Evolutionary conservation across 64 coral and sea anemone genomes (phyloP).

Genomic region (Anthopleura sola): DNA sequence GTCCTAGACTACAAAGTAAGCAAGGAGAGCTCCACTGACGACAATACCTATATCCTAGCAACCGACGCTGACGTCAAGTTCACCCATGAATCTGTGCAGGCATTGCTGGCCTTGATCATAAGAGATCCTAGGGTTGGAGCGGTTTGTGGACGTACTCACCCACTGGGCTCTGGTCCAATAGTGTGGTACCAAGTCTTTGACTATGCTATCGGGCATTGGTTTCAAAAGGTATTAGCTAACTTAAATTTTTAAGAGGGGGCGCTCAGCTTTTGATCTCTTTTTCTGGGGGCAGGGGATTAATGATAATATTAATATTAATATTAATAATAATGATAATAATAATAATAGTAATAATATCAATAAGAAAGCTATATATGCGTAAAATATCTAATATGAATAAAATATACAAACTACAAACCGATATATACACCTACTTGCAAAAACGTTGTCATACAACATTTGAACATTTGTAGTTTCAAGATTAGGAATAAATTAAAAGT

Average conservation of each 20-base stretch:
- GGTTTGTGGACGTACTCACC: constrained; percentile 87
- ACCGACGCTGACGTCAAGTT: constrained; percentile 91
- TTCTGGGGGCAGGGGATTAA: background rate
- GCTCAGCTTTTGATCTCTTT: too few species aligned
- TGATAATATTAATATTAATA: background rate
- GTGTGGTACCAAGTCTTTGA: constrained; percentile 97
- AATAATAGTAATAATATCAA: too few species aligned
- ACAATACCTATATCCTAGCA: constrained; percentile 89
- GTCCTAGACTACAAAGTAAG: constrained; percentile 71
- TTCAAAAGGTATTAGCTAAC: constrained; percentile 88
- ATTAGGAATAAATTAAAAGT: too few species aligned
- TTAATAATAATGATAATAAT: too few species aligned
- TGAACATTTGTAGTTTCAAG: too few species aligned
- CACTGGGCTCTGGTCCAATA: constrained; percentile 66
- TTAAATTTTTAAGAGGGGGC: background rate
- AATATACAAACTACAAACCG: too few species aligned
- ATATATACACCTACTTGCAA: too few species aligned
- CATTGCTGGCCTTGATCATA: constrained; percentile 72
- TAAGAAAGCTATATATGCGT: too few species aligned
- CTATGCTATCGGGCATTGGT: constrained; percentile 97
- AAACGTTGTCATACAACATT: too few species aligned
- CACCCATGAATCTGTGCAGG: constrained; percentile 84
- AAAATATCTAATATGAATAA: too few species aligned
- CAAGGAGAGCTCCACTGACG: constrained; percentile 56
- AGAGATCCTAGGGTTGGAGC: constrained; percentile 78